Base-by-base conservation (phyloP, 1,140 invertebrate genomes). In the Caligus rogercresseyi region DNA sequence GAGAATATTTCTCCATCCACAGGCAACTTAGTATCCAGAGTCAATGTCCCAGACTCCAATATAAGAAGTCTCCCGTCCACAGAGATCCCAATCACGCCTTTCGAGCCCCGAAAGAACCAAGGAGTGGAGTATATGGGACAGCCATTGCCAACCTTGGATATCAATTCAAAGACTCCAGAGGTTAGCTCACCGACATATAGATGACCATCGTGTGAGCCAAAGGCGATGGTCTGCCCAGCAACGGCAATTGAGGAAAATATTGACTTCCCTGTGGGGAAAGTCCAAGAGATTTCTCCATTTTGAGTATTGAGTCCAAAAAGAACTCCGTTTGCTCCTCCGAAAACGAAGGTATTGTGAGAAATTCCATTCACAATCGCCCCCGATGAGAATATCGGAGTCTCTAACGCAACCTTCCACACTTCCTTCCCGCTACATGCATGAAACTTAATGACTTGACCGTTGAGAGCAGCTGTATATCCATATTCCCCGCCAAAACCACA, bases 1-100 rank as follows among this genome's bases (percentile, higher is more conserved):
- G 54, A 56, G 54, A 56, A 56, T 20, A 56, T 21, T 18, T 25
- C 15, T 16, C 54, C 54, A 56, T 56, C 20, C 2, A 21, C 54
- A 3, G 19, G 19, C 15, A 56, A n/a, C 3, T 16, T 25, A n/a
- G 24, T 23, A 20, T 56, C 54, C 3, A 21, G 54, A 21, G 19
- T 20, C 20, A 56, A 3, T 21, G 3, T 23, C 20, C 20, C 20
- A n/a, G 11, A 21, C 24, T 56, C 19, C n/a, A 20, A n/a, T 15
- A 56, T 23, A 2, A 56, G n/a, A 20, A 56, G 24, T 2, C 24
- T 18, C 15, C 54, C 54, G 20, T 56, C 54, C 2, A 56, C 14
- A n/a, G 19, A 20, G 4, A 56, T 21, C 19, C 54, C 24, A n/a
- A 56, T n/a, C 1, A 56, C n/a, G n/a, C 2, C 24, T 56, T 20